These are phyloP conservation scores for Torymus texanus DNA, from an alignment of 2,888 invertebrate species.

Conservation along the genomic window DNA sequence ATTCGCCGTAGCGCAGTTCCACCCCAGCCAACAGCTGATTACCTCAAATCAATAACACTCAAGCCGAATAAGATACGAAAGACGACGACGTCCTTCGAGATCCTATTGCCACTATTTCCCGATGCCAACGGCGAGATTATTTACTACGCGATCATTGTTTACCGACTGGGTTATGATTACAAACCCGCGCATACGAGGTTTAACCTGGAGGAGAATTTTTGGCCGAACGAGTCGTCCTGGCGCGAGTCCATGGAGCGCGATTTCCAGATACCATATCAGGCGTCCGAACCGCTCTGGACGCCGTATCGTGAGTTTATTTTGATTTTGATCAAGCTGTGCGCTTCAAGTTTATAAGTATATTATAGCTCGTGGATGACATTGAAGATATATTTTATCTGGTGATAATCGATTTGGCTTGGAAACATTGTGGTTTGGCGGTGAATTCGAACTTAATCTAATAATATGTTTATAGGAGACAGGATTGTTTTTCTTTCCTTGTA, in stretches of 20 bases:
- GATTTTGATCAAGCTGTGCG: too few relatives aligned
- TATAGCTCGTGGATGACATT: too few relatives aligned
- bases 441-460: too few relatives aligned
- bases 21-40: conserved; percentile 62
- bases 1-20: conserved; percentile 63
- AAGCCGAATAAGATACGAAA: conserved; percentile 64
- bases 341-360: too few relatives aligned
- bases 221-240: conserved; percentile 68
- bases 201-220: conserved; percentile 58
- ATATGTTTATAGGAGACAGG: too few relatives aligned
- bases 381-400: too few relatives aligned
- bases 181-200: not conserved
- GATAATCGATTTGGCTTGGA: too few relatives aligned
- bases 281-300: conserved; percentile 63
- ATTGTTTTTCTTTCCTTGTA: too few relatives aligned
- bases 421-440: too few relatives aligned
- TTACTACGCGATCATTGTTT: conserved; percentile 69
- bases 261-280: conserved; percentile 68
- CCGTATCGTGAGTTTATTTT: conserved; percentile 62
- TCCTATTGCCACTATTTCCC: conserved; percentile 68
- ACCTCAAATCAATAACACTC: conserved; percentile 65
- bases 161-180: conserved; percentile 58
- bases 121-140: conserved; percentile 64
- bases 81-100: conserved; percentile 63
- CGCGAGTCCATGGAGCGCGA: conserved; percentile 64